Evolutionary conservation across 2,797 vertebrate genomes (phyloP), one percentile per base, ranked within the genome.

Genomic region (Danio albolineatus): DNA sequence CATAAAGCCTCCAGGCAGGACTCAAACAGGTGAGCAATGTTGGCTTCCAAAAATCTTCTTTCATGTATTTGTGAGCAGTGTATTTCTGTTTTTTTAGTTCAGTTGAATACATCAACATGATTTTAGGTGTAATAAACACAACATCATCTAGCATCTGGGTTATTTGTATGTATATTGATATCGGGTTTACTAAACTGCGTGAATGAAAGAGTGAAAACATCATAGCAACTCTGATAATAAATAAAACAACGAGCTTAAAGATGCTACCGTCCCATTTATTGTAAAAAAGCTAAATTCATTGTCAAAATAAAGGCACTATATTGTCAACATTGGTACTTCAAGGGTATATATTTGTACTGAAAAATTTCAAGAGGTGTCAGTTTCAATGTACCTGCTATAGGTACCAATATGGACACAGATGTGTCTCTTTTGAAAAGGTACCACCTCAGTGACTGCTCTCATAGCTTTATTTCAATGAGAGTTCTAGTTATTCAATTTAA

Each of bases 1-100:
- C 81, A 86, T 91, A 48, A 95, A 94, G 82, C 92, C 94, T 66
- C 88, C 91, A 69, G 94, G 94, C 81, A 88, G 88, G n/a, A 92
- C 84, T 14, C 92, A 94, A 85, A 92, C 93, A 95, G 95, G 95
- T 96, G 90, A 92, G 69, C 9, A 36, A 17, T 7, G 14, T 72
- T 59, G 6, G 14, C 8, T 10, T 64, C n/a, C n/a, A n/a, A n/a
- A n/a, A n/a, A n/a, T n/a, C n/a, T n/a, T n/a, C n/a, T 48, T 65
- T 54, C 10, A 67, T 67, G 53, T 67, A 21, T 62, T 75, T 75
- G 44, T 51, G n/a, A 71, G 38, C 7, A 51, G 16, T 19, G 36
- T 10, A 62, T 28, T 21, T 67, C 5, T 39, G n/a, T 49, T 36
- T 61, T 76, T 53, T 54, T 53, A 54, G 69, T 75, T 38, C 12